Conservation (phyloP, 2,113 vertebrate genomes). For the Rynchops niger region DNA sequence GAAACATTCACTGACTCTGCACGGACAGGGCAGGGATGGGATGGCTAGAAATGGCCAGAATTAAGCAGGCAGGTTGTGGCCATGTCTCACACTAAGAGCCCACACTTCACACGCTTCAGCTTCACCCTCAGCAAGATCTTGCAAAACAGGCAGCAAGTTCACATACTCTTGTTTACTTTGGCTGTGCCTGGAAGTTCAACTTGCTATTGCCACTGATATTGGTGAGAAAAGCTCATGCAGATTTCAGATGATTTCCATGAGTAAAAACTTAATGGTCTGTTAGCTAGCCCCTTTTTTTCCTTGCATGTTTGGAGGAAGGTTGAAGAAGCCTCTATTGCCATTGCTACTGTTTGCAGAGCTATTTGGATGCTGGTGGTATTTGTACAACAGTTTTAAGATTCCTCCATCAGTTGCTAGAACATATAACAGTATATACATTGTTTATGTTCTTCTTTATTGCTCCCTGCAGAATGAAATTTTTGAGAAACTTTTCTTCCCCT, state of each 20-base stretch:
- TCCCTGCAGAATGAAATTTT: background rate
- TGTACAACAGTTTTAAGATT: background rate
- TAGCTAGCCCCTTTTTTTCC: background rate
- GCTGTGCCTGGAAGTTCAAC: background rate
- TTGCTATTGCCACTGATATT: background rate
- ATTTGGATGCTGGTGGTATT: background rate
- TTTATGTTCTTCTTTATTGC: background rate
- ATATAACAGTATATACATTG: background rate
- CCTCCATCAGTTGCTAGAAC: background rate
- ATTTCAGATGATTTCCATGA: background rate
- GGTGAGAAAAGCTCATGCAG: background rate
- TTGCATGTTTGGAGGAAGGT: background rate
- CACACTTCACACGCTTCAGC: background rate
- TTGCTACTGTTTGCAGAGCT: background rate
- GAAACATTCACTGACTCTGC: background rate
- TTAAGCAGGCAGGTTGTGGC: background rate
- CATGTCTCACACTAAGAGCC: background rate
- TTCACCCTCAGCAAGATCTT: background rate
- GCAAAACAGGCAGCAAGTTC: background rate
- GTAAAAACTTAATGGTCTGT: background rate
- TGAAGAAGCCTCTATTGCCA: background rate
- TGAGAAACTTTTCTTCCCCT: background rate
- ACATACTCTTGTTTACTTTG: background rate
- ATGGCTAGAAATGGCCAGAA: background rate
- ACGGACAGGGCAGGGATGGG: accelerated